Conservation (phyloP, 2,797 vertebrate species). For the Pteronotus mesoamericanus region DNA sequence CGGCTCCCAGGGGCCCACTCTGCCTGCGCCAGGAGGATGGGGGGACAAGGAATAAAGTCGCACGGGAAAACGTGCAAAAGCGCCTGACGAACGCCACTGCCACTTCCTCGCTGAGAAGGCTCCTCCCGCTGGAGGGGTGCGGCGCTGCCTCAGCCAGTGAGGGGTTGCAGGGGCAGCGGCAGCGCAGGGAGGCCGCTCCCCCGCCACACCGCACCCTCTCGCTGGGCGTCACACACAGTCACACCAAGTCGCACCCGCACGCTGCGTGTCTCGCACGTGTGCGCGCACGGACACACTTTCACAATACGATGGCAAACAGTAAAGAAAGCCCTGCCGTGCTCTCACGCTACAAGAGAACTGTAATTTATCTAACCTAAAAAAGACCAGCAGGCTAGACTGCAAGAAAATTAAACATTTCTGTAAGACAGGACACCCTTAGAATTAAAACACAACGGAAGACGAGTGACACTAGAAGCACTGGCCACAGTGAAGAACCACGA, state of each 20-base stretch:
- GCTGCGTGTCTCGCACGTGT: accelerated
- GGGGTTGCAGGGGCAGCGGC: no score
- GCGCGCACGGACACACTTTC: no score
- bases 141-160: neutral
- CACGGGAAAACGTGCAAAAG: neutral
- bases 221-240: no score
- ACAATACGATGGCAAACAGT: accelerated
- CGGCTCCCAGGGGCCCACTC: neutral
- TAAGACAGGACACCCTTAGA: neutral
- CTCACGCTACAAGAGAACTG: accelerated
- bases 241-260: no score
- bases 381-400: neutral
- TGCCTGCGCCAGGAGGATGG: accelerated
- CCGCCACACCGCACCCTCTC: no score
- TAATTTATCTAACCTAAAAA: neutral
- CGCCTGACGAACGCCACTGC: no score
- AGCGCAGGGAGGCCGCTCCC: no score
- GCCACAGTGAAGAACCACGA: accelerated
- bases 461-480: neutral
- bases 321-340: no score
- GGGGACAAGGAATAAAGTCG: neutral
- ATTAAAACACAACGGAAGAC: neutral
- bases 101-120: no score
- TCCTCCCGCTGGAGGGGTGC: no score
- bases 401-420: neutral